Conservation (phyloP, 1,140 invertebrate genomes). For the Dendrolimus kikuchii region DNA sequence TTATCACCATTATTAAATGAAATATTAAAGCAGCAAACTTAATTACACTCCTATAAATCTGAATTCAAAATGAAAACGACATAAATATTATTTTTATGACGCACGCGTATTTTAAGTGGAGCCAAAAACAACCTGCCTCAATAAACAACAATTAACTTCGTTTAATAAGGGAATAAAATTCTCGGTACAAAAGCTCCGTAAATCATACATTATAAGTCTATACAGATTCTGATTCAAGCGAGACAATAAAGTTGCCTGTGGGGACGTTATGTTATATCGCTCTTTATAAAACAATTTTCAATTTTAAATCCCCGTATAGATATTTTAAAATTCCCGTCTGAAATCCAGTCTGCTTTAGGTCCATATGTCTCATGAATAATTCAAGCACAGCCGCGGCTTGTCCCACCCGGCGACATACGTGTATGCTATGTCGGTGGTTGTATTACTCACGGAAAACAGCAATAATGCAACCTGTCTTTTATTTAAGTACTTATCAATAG, state of each 20-base stretch:
- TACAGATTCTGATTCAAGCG: background rate
- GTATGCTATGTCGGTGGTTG: constrained; percentile 27
- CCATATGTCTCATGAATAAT: constrained; percentile 69
- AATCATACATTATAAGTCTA: too few species aligned
- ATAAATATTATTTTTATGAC: too few species aligned
- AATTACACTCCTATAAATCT: too few species aligned
- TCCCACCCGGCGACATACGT: constrained; percentile 47
- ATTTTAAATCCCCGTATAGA: constrained; percentile 57
- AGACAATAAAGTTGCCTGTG: background rate
- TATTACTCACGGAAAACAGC: constrained; percentile 16
- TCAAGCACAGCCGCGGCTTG: constrained; percentile 45
- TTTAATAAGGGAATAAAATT: too few species aligned
- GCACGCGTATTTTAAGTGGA: too few species aligned
- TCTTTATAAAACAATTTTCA: constrained; percentile 50
- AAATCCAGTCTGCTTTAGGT: constrained; percentile 67
- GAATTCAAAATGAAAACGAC: too few species aligned
- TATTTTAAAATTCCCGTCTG: constrained; percentile 66
- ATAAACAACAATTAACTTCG: too few species aligned
- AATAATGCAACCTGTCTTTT: constrained; percentile 20
- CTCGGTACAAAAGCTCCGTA: too few species aligned
- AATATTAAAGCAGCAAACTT: too few species aligned
- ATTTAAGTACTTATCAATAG: constrained; percentile 6
- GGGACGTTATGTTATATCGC: constrained; percentile 16
- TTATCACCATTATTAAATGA: too few species aligned
- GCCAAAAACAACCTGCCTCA: too few species aligned